phyloP scores from a whole-genome alignment of 2,113 vertebrate genomes.

The Protobothrops flavoviridis region DNA sequence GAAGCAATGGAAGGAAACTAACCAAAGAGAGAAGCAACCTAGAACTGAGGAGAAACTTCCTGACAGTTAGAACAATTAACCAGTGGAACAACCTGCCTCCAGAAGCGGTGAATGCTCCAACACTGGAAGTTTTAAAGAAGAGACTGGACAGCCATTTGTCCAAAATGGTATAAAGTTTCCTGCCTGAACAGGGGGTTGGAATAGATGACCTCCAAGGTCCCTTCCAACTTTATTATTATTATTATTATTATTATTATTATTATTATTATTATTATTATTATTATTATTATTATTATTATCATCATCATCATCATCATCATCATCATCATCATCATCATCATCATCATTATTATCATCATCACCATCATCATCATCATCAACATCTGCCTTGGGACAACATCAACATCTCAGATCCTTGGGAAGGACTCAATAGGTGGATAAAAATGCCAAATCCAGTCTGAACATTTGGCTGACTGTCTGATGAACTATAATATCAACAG shows the following conservation, averaged over 20 bases:
- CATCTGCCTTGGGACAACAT: not conserved
- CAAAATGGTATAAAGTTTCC: not conserved
- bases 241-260: too few relatives aligned
- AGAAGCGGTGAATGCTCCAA: not conserved
- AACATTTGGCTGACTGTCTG: not conserved
- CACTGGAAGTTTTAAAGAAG: not conserved
- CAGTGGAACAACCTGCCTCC: not conserved
- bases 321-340: too few relatives aligned
- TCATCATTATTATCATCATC: too few relatives aligned
- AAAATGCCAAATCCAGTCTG: not conserved
- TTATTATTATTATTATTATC: too few relatives aligned
- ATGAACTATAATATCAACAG: slow-evolving; percentile 7
- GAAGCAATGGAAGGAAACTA: not conserved
- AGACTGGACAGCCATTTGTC: not conserved
- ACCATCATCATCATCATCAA: not conserved
- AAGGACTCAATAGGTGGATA: not conserved
- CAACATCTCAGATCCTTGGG: not conserved
- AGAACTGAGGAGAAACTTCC: not conserved
- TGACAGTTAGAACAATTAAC: not conserved
- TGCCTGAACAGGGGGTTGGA: not conserved
- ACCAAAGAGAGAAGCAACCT: not conserved
- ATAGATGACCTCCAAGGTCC: not conserved
- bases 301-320: too few relatives aligned
- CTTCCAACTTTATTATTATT: not conserved
- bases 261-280: too few relatives aligned